Evolutionary conservation across 2,888 invertebrate genomes (phyloP), one percentile per base, ranked within the genome.

Genomic region (Eilema caniola): DNA sequence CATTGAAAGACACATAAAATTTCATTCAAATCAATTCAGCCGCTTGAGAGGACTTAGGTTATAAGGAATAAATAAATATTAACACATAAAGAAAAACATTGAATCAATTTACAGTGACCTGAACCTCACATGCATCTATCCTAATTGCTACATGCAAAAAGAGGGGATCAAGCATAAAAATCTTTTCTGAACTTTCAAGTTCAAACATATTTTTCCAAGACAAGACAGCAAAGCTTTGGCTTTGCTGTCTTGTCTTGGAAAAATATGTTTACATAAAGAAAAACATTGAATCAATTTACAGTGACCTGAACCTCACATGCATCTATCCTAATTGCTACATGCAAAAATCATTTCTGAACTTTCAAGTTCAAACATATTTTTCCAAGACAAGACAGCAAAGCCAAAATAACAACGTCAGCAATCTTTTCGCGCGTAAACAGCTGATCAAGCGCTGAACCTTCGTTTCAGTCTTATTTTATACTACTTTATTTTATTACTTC

Each of bases 391-490:
- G 28, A 56, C 47, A 28, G 24, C 53, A 57, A 66, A 37, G 56
- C 37, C 31, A 57, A 23, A 33, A 66, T 66, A 66, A 66, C 66
- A 57, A 57, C 16, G 33, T 33, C 10, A 33, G 57, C 66, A 66
- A 66, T 66, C 56, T 66, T 57, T 57, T 37, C 24, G 8, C 57
- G 33, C 57, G 57, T 66, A 66, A 66, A 66, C 57, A 57, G 66
- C 57, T 66, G 66, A 66, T 66, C 57, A 66, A 57, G 66, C 66
- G 14, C 33, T 56, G 57, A 57, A 66, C 57, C 57, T 57, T 24
- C 16, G 31, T 66, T 57, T 66, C 33, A 20, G 57, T 66, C 66
- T 66, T 37, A 66, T 66, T 66, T 66, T 66, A 66, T 66, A 57
- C 57, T 57, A 24, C 66, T 57, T 37, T 66, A 57, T 66, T 66